These are phyloP conservation scores for Anarhynchus alexandrinus DNA, from an alignment of 2,113 vertebrate species.

Conservation along the genomic window DNA sequence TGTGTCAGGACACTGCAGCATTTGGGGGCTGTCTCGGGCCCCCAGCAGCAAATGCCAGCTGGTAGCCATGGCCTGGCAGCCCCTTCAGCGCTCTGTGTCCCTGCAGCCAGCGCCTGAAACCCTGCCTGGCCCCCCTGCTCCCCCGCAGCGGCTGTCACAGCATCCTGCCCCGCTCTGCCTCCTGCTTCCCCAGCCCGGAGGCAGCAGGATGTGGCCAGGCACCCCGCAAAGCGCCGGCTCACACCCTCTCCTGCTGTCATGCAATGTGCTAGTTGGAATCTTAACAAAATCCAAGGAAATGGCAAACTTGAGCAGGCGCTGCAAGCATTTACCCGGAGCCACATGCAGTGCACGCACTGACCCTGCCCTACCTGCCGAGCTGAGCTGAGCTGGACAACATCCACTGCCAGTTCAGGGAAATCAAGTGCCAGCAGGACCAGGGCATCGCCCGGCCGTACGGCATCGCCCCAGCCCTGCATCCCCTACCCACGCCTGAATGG, in stretches of 20 bases:
- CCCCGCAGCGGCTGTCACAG: accelerated
- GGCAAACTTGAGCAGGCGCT: accelerated
- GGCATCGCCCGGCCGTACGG: neutral
- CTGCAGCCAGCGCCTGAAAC: accelerated
- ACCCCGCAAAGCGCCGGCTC: accelerated
- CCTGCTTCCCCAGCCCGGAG: neutral
- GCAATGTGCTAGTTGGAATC: neutral
- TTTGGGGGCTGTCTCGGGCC: neutral
- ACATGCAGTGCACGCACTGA: accelerated
- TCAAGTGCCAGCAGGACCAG: neutral
- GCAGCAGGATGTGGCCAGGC: neutral
- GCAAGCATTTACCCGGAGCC: neutral
- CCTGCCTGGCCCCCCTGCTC: neutral
- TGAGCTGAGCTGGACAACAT: neutral
- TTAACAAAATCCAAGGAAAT: accelerated
- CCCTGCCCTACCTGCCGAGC: neutral
- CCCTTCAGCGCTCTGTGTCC: neutral
- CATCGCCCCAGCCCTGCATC: neutral
- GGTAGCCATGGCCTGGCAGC: neutral
- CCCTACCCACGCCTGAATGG: accelerated
- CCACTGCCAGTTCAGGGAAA: neutral
- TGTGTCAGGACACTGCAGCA: accelerated
- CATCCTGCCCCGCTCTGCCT: neutral
- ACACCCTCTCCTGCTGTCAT: neutral
- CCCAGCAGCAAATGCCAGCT: neutral